Base-by-base conservation (phyloP, 2,888 invertebrate genomes). In the Netelia virgata region DNA sequence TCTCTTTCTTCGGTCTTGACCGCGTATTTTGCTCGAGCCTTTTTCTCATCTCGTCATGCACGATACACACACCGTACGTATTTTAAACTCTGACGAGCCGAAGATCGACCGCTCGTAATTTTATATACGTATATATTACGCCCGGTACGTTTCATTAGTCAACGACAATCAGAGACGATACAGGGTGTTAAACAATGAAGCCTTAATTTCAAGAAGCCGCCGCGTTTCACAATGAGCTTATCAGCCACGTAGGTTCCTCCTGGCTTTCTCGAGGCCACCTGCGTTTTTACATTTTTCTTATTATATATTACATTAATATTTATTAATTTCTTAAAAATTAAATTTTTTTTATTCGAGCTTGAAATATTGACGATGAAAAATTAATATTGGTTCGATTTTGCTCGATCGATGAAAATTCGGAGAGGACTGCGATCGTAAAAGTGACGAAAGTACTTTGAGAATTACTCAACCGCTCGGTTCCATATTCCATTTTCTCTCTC, bases 101-200 rank as follows among this genome's bases (percentile, higher is more conserved):
- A 77, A 77, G 76, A 74, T 63, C 57, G 53, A 63, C 63, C 77
- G 55, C 63, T 72, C 20, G 53, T 47, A 43, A 14, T 10, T 81
- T 20, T 43, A 64, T 79, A 73, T 73, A 75, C 41, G 11, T 66
- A 28, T 10, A 2, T n/a, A 5, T 5, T 28, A 28, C 28, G 28
- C 28, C 28, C 28, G 28, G 28, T 28, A 61, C 69, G 68, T 69
- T 86, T 84, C 89, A 91, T 91, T 87, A 91, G 89, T 91, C 91
- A 91, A 86, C 88, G 91, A 90, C 91, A 91, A 91, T 91, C 91
- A 91, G 90, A 82, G 87, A 88, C 82, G 85, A 89, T 80, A 85
- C 91, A 91, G 91, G 89, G 84, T 85, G 80, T 90, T 89, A 91
- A 90, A 91, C 91, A 91, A 91, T 91, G 89, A 88, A 88, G 89